A percentile compares a stretch with the other conserved stretches of the same genome.
Evolutionary conservation across 2,888 invertebrate genomes (phyloP).

Genomic region (Ophioninae sp.): DNA sequence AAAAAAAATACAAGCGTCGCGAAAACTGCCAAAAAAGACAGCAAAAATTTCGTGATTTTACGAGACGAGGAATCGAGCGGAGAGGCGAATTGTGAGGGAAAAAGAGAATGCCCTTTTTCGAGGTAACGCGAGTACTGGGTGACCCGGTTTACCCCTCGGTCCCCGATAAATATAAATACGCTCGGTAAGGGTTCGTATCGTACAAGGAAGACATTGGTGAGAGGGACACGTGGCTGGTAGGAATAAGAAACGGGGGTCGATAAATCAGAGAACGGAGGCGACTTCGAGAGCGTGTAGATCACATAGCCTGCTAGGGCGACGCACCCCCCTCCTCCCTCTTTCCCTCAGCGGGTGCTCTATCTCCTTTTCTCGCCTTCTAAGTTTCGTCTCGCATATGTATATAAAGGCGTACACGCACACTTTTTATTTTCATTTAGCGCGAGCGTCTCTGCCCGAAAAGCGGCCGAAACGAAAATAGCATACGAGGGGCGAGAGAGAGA

Average conservation of each 20-base stretch:
- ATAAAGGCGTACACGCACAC: neutral
- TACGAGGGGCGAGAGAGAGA: conserved; percentile 13
- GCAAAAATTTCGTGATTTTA: no score
- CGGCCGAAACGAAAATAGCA: conserved; percentile 65
- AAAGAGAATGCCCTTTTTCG: neutral
- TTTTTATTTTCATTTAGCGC: conserved; percentile 61
- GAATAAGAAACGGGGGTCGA: conserved; percentile 66
- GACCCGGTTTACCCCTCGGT: conserved; percentile 10
- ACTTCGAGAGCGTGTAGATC: conserved; percentile 68
- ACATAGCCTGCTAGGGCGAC: conserved; percentile 53
- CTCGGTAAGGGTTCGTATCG: conserved; percentile 46
- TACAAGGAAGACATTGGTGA: conserved; percentile 37
- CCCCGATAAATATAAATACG: conserved; percentile 15
- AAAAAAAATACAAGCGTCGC: no score
- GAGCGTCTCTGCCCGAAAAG: conserved; percentile 57
- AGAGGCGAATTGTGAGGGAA: neutral
- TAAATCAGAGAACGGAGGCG: conserved; percentile 72
- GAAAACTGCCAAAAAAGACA: no score
- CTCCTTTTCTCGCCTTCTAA: conserved; percentile 42
- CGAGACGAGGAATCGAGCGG: neutral
- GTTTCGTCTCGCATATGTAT: conserved; percentile 7
- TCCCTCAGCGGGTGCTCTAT: conserved; percentile 14
- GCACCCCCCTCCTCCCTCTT: conserved; percentile 38
- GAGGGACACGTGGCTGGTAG: conserved; percentile 55
- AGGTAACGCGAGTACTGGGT: neutral